A percentile compares a stretch with the other conserved stretches of the same genome.
Conservation (phyloP, 2,888 invertebrate species). For the Theodoxus fluviatilis region DNA sequence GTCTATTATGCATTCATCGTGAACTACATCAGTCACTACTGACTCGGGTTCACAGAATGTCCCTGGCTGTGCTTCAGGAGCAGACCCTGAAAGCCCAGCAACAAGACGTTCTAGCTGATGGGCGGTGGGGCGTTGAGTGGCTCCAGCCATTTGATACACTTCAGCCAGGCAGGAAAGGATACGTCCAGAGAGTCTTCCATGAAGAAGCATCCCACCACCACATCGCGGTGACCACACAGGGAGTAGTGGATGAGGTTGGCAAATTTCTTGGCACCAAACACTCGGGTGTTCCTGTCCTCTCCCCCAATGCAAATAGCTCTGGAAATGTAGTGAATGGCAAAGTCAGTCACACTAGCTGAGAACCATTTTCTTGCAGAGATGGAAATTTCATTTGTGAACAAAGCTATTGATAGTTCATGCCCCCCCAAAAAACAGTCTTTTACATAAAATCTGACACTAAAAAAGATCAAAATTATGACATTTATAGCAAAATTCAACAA, state of each 20-base stretch:
- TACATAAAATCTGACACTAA: neutral
- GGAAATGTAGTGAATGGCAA: too few species aligned
- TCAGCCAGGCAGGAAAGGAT: slow-evolving; percentile 45
- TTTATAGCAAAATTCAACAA: neutral
- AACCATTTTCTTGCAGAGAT: neutral
- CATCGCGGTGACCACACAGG: slow-evolving; percentile 84
- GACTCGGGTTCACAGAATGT: too few species aligned
- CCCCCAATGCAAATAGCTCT: slow-evolving; percentile 86
- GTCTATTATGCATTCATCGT: too few species aligned
- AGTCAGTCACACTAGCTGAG: neutral
- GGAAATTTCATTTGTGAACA: neutral
- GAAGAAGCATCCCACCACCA: slow-evolving; percentile 86
- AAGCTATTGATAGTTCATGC: neutral
- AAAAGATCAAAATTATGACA: neutral
- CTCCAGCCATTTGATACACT: neutral
- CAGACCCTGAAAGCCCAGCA: too few species aligned
- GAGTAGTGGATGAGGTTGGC: slow-evolving; percentile 79
- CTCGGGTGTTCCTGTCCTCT: slow-evolving; percentile 83
- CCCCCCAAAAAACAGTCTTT: too few species aligned
- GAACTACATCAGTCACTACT: too few species aligned
- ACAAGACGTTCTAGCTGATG: too few species aligned
- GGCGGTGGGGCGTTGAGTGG: neutral
- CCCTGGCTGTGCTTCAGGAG: too few species aligned
- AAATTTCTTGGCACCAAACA: slow-evolving; percentile 80
- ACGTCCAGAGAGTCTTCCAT: slow-evolving; percentile 85